Evolutionary conservation across 2,888 invertebrate species (phyloP).

Genomic region (Bimastos eiseni): DNA sequence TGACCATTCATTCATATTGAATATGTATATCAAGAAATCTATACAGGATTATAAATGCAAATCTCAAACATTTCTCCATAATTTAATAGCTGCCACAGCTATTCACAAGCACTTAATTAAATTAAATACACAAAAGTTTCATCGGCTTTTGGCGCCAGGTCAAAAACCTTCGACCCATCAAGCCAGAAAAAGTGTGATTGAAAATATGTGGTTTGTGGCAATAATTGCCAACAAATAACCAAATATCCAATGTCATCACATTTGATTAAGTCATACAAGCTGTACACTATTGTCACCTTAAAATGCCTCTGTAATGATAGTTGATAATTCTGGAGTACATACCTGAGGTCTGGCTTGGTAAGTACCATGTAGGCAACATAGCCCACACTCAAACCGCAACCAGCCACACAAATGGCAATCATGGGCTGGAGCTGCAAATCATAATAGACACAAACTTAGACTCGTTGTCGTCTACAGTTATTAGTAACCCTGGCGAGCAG

Average conservation of each 20-base stretch:
- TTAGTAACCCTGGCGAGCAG: too few relatives aligned
- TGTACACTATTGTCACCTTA: too few relatives aligned
- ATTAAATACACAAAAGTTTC: neutral
- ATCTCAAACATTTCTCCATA: neutral
- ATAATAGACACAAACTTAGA: neutral
- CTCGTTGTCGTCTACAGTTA: neutral
- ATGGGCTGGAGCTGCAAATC: slow-evolving; percentile 25
- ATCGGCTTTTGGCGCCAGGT: neutral
- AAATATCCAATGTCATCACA: too few relatives aligned
- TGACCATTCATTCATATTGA: too few relatives aligned
- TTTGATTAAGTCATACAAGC: too few relatives aligned
- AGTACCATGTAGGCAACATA: slow-evolving; percentile 28
- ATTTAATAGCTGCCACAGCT: too few relatives aligned
- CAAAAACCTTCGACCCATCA: neutral
- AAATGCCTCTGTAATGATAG: too few relatives aligned
- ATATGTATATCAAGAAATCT: too few relatives aligned
- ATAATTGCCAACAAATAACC: too few relatives aligned
- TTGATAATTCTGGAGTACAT: neutral
- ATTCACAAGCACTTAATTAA: too few relatives aligned
- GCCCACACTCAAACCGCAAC: neutral
- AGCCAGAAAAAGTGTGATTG: neutral
- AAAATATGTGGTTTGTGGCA: too few relatives aligned
- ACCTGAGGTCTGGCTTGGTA: slow-evolving; percentile 31
- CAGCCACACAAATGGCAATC: slow-evolving; percentile 27
- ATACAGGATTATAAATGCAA: neutral